phyloP scores from a whole-genome alignment of 2,888 invertebrate genomes.

The Sipha maydis region DNA sequence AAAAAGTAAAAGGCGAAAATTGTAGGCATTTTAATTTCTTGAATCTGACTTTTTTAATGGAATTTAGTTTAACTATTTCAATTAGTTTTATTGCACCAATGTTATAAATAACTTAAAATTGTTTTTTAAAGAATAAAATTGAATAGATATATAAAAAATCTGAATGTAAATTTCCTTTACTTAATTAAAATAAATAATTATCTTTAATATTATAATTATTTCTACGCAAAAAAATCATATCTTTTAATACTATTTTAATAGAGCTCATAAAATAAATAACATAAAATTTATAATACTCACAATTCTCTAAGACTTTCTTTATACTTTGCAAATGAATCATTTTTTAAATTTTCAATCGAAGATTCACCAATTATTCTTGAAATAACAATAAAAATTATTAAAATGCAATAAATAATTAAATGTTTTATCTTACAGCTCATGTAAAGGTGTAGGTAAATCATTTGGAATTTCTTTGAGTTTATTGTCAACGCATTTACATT shows the following conservation, averaged over 20 bases:
- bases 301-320: constrained; percentile 9
- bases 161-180: no score
- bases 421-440: constrained; percentile 12
- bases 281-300: constrained; percentile 18
- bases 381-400: background rate
- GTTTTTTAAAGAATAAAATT: no score
- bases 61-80: no score
- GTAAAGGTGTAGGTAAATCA: constrained; percentile 26
- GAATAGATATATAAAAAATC: no score
- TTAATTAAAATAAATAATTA: no score
- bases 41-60: no score
- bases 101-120: no score
- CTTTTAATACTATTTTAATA: background rate
- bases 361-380: constrained; percentile 34
- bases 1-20: no score
- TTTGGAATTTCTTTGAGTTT: constrained; percentile 10
- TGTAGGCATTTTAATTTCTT: no score
- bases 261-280: no score
- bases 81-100: no score
- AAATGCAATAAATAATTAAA: background rate
- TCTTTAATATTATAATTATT: background rate
- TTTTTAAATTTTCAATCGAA: constrained; percentile 22
- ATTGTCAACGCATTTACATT: constrained; percentile 9
- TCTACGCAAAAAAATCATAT: background rate
- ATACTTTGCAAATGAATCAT: constrained; percentile 30